A percentile compares a stretch with the other conserved stretches of the same genome.
phyloP scores from a whole-genome alignment of 2,113 vertebrate species.

The Lepus americanus region DNA sequence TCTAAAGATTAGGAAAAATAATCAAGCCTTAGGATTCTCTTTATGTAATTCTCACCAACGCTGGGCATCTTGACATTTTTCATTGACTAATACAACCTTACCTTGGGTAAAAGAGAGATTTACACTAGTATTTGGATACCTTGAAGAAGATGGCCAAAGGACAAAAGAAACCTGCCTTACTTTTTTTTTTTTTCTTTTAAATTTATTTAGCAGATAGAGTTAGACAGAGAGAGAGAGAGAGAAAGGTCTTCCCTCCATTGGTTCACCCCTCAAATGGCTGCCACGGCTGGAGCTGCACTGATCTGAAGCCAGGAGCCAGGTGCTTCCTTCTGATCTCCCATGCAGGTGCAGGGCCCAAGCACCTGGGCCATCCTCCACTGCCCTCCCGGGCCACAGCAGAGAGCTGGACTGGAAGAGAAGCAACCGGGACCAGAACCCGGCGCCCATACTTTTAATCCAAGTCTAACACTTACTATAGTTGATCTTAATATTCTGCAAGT shows the following conservation, averaged over 20 bases:
- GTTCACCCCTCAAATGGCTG: too few relatives aligned
- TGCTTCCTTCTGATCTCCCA: too few relatives aligned
- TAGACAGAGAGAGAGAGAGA: too few relatives aligned
- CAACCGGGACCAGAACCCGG: too few relatives aligned
- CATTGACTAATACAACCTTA: neutral
- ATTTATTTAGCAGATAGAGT: too few relatives aligned
- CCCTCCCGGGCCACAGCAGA: too few relatives aligned
- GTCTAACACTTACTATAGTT: neutral
- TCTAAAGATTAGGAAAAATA: conserved; percentile 24
- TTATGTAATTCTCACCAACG: conserved; percentile 32
- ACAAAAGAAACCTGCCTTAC: neutral
- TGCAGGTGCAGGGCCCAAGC: too few relatives aligned
- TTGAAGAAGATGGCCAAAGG: neutral
- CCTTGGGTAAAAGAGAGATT: neutral
- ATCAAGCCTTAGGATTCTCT: neutral
- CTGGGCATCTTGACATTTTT: conserved; percentile 21
- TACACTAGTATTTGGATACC: neutral
- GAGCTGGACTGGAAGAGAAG: too few relatives aligned
- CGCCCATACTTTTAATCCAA: conserved; percentile 4
- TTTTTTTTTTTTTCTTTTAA: neutral
- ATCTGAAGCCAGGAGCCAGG: too few relatives aligned
- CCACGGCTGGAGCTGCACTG: too few relatives aligned
- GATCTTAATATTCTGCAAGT: neutral
- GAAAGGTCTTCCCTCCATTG: too few relatives aligned
- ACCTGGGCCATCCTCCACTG: too few relatives aligned